These are phyloP conservation scores for Harpegnathos saltator DNA, from an alignment of 1,140 invertebrate genomes.

Conservation along the genomic window DNA sequence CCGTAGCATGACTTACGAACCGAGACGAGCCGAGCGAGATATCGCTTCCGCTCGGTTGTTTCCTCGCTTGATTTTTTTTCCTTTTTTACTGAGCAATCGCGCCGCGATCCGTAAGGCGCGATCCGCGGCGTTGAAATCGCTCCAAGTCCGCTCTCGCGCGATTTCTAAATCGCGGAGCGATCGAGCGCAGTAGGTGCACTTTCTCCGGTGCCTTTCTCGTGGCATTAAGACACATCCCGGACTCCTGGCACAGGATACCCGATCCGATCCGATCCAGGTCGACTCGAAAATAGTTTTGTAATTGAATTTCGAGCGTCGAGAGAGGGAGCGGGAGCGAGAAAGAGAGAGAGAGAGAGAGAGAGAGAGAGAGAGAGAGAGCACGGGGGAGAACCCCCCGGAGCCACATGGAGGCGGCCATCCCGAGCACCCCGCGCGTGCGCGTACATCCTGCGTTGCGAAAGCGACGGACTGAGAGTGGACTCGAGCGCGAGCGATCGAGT, in stretches of 20 bases:
- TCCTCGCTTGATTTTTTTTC: background rate
- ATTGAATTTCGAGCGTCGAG: conserved; percentile 67
- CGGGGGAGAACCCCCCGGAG: background rate
- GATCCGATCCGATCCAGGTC: conserved; percentile 64
- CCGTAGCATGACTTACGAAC: background rate
- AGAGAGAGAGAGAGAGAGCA: background rate
- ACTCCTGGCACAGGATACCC: conserved; percentile 51
- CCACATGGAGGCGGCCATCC: too few species aligned
- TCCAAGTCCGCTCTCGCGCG: conserved; percentile 66
- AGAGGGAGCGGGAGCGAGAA: conserved; percentile 6
- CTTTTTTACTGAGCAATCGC: conserved; percentile 47
- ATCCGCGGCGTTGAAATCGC: conserved; percentile 53
- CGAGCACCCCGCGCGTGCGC: conserved; percentile 21
- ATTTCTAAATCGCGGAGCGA: conserved; percentile 67
- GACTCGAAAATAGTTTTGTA: conserved; percentile 65
- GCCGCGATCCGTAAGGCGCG: conserved; percentile 67
- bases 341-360: background rate
- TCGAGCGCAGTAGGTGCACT: conserved; percentile 63
- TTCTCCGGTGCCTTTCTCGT: conserved; percentile 70
- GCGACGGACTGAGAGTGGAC: conserved; percentile 59
- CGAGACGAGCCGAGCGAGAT: conserved; percentile 10
- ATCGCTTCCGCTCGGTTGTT: conserved; percentile 22
- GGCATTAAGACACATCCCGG: conserved; percentile 53
- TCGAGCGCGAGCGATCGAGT: conserved; percentile 64
- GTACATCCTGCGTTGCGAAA: conserved; percentile 68